phyloP scores from a whole-genome alignment of 2,113 vertebrate genomes.

The Mastomys natalensis region DNA sequence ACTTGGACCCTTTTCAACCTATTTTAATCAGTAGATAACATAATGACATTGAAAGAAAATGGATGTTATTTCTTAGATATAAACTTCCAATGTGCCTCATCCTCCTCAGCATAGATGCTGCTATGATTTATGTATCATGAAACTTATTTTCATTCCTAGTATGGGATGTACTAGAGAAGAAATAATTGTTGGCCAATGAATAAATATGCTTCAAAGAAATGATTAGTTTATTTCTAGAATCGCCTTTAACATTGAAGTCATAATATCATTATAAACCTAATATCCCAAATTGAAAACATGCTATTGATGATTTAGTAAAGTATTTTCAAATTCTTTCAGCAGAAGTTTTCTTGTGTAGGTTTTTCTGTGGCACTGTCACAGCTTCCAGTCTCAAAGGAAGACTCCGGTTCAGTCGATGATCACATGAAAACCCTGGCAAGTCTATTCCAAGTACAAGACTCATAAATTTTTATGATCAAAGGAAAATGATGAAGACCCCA shows the following conservation, averaged over 20 bases:
- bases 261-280: background rate
- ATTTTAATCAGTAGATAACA: background rate
- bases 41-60: background rate
- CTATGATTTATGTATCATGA: background rate
- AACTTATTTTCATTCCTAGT: background rate
- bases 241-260: background rate
- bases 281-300: background rate
- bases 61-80: background rate
- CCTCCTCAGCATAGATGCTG: background rate
- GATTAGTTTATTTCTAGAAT: slow-evolving; percentile 2
- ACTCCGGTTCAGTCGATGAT: background rate
- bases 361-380: background rate
- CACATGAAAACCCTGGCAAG: background rate
- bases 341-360: background rate
- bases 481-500: background rate
- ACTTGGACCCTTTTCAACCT: background rate
- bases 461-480: background rate
- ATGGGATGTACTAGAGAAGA: background rate
- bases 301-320: background rate
- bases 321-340: background rate
- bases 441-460: background rate
- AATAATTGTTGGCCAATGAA: background rate
- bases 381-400: background rate
- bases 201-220: background rate
- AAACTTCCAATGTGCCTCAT: background rate